These are phyloP conservation scores for Drosophila robusta DNA, from an alignment of 2,888 invertebrate species.

Conservation along the genomic window DNA sequence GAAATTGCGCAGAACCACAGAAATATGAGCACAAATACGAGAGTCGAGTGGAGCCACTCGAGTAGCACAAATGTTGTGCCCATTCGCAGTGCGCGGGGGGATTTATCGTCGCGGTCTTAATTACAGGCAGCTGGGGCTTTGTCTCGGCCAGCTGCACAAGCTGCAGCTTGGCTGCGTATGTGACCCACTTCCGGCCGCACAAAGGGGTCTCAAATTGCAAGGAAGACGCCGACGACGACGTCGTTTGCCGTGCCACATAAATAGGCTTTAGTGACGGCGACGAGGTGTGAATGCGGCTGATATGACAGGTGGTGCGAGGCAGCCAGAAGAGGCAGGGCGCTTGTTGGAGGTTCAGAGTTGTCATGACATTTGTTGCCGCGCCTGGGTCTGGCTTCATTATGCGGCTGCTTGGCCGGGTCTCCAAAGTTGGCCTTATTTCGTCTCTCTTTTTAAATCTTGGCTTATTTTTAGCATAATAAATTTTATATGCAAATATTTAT, in stretches of 20 bases:
- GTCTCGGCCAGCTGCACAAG: slow-evolving; percentile 53
- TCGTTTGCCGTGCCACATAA: slow-evolving; percentile 55
- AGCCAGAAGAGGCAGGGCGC: not conserved
- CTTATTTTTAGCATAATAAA: slow-evolving; percentile 84
- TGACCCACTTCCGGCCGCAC: slow-evolving; percentile 79
- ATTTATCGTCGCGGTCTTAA: slow-evolving; percentile 61
- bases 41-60: slow-evolving; percentile 45
- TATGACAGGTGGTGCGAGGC: slow-evolving; percentile 19
- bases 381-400: slow-evolving; percentile 63
- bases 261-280: slow-evolving; percentile 56
- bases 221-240: slow-evolving; percentile 34
- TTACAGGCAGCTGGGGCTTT: slow-evolving; percentile 66
- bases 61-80: slow-evolving; percentile 66
- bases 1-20: slow-evolving; percentile 9
- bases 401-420: slow-evolving; percentile 45
- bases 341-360: slow-evolving; percentile 44
- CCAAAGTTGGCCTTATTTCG: slow-evolving; percentile 75
- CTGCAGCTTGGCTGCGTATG: slow-evolving; percentile 56
- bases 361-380: slow-evolving; percentile 73
- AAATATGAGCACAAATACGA: slow-evolving; percentile 34
- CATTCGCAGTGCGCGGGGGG: slow-evolving; percentile 45
- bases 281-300: slow-evolving; percentile 68
- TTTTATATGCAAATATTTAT: slow-evolving; percentile 84
- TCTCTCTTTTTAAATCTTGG: slow-evolving; percentile 79
- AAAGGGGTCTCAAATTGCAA: slow-evolving; percentile 67